Conservation (phyloP, 2,113 vertebrate genomes). For the Colius striatus region DNA sequence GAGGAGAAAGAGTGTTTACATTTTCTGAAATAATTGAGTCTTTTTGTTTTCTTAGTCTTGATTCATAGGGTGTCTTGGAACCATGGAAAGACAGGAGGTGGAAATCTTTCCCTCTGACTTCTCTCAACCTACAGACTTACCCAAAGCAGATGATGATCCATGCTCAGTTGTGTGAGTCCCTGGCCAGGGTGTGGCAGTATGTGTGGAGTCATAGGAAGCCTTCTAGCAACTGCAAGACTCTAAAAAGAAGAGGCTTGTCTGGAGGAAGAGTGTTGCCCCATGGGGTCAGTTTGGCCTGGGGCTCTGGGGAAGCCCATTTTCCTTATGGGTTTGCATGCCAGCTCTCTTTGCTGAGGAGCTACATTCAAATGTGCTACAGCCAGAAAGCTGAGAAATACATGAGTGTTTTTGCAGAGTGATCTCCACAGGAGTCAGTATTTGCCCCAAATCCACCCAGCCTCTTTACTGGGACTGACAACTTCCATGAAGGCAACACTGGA, state of each 20-base stretch:
- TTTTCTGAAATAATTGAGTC: not conserved
- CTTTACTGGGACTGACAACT: not conserved
- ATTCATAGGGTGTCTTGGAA: not conserved
- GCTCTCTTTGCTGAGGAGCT: not conserved
- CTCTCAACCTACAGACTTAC: not conserved
- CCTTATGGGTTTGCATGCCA: not conserved
- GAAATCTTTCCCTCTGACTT: not conserved
- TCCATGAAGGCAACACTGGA: not conserved
- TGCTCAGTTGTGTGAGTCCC: not conserved
- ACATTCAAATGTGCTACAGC: rapidly evolving
- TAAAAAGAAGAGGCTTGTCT: not conserved
- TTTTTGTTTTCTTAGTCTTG: not conserved
- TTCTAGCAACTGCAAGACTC: not conserved
- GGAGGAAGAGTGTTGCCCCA: rapidly evolving
- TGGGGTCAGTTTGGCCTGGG: not conserved
- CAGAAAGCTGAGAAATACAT: not conserved
- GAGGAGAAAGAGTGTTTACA: not conserved
- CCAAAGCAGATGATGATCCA: not conserved
- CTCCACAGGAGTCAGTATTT: not conserved
- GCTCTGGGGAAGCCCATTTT: rapidly evolving
- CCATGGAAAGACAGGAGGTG: not conserved
- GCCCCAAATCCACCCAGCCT: not conserved
- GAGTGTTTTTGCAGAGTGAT: not conserved
- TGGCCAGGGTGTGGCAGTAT: rapidly evolving
- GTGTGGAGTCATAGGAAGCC: not conserved